phyloP scores from a whole-genome alignment of 2,797 vertebrate species.

The Cheirogaleus major region DNA sequence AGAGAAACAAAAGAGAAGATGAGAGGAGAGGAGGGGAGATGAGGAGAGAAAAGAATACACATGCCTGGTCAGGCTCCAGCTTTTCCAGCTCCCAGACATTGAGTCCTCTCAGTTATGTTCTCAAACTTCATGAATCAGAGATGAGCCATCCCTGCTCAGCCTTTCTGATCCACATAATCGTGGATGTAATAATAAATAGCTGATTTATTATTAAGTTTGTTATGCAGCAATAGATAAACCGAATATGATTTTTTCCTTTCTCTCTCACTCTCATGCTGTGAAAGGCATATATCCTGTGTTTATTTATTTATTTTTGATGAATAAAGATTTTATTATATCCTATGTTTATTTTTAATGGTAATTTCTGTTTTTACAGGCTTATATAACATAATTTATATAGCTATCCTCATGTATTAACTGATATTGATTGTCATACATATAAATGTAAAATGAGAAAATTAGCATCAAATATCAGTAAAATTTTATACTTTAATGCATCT shows the following conservation, averaged over 20 bases:
- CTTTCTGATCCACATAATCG: neutral
- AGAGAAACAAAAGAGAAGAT: neutral
- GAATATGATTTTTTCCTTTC: neutral
- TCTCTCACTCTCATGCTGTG: neutral
- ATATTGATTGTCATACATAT: neutral
- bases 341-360: neutral
- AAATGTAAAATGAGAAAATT: neutral
- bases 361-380: neutral
- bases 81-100: neutral
- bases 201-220: neutral
- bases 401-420: neutral
- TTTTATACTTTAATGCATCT: neutral
- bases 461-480: neutral
- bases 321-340: neutral
- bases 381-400: neutral
- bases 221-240: neutral
- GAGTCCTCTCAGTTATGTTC: accelerated
- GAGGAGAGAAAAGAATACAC: too few species aligned
- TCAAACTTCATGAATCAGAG: accelerated
- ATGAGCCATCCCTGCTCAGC: neutral
- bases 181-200: neutral
- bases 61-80: neutral
- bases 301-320: neutral
- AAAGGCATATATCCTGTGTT: neutral
- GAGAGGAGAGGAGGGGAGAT: neutral